Evolutionary conservation across 2,113 vertebrate species (phyloP), one percentile per base, ranked within the genome.

Genomic region (Ivindomyrus marchei): DNA sequence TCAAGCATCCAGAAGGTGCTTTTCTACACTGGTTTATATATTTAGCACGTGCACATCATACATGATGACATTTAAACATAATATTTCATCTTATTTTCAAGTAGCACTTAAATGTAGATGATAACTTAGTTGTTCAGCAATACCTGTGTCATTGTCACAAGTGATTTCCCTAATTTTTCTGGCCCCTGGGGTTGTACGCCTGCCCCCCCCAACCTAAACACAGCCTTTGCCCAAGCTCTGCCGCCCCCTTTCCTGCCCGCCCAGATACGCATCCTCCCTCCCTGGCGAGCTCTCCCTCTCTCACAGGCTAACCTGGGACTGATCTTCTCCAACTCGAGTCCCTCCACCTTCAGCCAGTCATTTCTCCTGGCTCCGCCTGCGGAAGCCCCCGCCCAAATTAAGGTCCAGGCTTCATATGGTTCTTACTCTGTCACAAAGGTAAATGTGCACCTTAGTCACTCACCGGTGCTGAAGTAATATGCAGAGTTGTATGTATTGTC

Each of bases 321-420:
- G 84, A 90, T 95, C 39, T 96, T 96, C 89, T 94, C 94, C 92
- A 95, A 95, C 94, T 95, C 93, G 83, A 95, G 94, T 90, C 95
- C 95, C 46, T 95, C 94, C 89, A 91, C 94, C 80, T 93, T 90
- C 90, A 92, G 94, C 15, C 94, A 95, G 90, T 94, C 93, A 53
- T 89, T 95, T 5, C 92, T 96, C 13, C 88, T 96, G 91, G 27
- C 94, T 87, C 92, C 94, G 9, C 92, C 92, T 0, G 88, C 91
- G 0, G 85, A 91, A 62, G 74, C 39, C 45, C 74, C 80, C 13
- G 90, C 92, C 62, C 91, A 88, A 52, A 92, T 93, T 0, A 89
- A 91, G 66, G 90, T 95, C 13, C 92, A 90, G 66, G 95, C 95
- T 89, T 90, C 94, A 0, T 95, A 95, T 88, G 95, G 95, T 58